Evolutionary conservation across 2,797 vertebrate genomes (phyloP).

Genomic region (Periparus ater): DNA sequence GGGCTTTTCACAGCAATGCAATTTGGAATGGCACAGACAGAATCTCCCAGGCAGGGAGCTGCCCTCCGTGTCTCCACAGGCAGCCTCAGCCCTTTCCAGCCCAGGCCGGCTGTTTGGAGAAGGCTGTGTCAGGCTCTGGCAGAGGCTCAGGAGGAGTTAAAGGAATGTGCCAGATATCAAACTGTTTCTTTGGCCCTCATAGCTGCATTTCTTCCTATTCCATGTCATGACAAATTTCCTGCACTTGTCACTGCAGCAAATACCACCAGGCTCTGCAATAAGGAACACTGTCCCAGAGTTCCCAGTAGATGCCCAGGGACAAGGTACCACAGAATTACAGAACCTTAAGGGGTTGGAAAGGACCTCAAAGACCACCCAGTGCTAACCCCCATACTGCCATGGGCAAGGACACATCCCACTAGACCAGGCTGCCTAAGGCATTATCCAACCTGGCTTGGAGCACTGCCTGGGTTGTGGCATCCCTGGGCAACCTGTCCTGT

Average conservation of each 20-base stretch:
- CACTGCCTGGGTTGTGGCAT: background rate
- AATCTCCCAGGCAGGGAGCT: background rate
- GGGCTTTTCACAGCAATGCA: background rate
- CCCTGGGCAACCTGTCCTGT: background rate
- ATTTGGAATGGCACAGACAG: background rate
- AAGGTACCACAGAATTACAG: background rate
- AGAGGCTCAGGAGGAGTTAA: background rate
- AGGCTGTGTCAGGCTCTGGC: conserved; percentile 7
- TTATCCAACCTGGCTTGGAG: background rate
- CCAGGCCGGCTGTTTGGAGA: background rate
- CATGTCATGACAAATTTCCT: background rate
- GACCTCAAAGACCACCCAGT: background rate
- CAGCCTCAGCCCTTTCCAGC: background rate
- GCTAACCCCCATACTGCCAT: rapidly evolving
- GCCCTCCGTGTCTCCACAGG: background rate
- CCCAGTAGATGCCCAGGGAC: background rate
- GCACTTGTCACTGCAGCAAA: background rate
- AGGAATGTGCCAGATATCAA: conserved; percentile 1
- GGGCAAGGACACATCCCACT: background rate
- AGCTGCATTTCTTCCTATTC: background rate
- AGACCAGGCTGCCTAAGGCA: background rate
- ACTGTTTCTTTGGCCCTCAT: background rate
- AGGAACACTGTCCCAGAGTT: background rate
- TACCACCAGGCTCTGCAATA: background rate
- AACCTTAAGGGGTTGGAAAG: background rate